These are phyloP conservation scores for Sylvia borin DNA, from an alignment of 2,797 vertebrate genomes.

Conservation along the genomic window DNA sequence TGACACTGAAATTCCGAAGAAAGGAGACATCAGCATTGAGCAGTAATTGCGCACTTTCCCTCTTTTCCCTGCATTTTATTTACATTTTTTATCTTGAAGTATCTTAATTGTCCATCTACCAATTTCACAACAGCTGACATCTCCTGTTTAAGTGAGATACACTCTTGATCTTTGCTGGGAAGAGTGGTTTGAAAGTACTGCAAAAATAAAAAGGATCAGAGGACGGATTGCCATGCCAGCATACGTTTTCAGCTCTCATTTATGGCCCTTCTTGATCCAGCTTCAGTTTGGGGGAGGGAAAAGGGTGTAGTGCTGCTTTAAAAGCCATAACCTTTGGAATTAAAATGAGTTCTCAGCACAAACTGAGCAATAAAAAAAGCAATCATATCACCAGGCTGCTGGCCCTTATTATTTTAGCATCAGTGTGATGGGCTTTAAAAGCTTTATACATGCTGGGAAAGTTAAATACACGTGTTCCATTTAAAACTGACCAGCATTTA, in stretches of 20 bases:
- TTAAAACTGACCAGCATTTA: slow-evolving; percentile 71
- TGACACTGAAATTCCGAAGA: neutral
- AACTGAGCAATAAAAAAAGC: slow-evolving; percentile 70
- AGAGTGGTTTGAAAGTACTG: neutral
- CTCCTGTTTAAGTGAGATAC: neutral
- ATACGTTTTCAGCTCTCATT: neutral
- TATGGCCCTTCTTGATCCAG: slow-evolving; percentile 3
- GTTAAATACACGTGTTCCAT: slow-evolving; percentile 67
- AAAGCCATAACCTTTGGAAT: slow-evolving; percentile 70
- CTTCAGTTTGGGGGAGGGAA: slow-evolving; percentile 38
- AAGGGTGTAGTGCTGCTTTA: slow-evolving; percentile 29
- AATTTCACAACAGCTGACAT: neutral
- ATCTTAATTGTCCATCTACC: slow-evolving; percentile 3
- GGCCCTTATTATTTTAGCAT: slow-evolving; percentile 76
- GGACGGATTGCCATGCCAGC: neutral
- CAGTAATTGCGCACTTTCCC: neutral
- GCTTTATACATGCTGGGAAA: slow-evolving; percentile 71
- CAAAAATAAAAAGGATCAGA: neutral
- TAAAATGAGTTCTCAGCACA: slow-evolving; percentile 46
- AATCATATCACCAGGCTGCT: slow-evolving; percentile 68
- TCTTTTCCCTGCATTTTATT: neutral
- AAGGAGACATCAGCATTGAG: neutral
- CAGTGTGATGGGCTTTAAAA: slow-evolving; percentile 72
- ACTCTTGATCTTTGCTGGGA: neutral
- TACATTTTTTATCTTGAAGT: slow-evolving; percentile 22